Percentiles rank a stretch among this genome's conserved stretches.
Evolutionary conservation across 2,888 invertebrate species (phyloP).

Genomic region (Geotrupes spiniger): DNA sequence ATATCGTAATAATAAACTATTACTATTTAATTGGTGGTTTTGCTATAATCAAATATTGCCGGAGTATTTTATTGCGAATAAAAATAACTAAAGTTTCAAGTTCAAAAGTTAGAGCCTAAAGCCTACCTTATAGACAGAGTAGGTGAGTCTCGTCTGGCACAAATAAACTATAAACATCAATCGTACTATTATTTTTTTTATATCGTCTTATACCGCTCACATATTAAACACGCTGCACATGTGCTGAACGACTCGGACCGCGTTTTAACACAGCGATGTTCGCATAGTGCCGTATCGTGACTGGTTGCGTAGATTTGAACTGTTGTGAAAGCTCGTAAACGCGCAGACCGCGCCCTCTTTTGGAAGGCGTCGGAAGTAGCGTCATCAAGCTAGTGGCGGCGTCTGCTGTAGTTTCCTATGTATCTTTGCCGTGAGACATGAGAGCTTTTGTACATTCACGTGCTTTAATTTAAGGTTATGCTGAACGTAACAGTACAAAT

Average conservation of each 20-base stretch:
- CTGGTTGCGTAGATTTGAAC: conserved; percentile 15
- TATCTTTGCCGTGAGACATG: conserved; percentile 3
- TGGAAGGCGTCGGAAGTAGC: conserved; percentile 12
- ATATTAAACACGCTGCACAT: conserved; percentile 13
- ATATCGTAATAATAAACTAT: too few relatives aligned
- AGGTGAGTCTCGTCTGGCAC: too few relatives aligned
- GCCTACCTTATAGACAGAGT: too few relatives aligned
- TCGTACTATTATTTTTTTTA: too few relatives aligned
- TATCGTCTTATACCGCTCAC: conserved; percentile 6
- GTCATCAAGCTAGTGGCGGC: conserved; percentile 6
- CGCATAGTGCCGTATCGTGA: conserved; percentile 18
- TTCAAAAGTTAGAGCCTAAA: too few relatives aligned
- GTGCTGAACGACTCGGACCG: conserved; percentile 19
- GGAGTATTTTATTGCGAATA: too few relatives aligned
- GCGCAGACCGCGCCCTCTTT: conserved; percentile 16
- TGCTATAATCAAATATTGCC: too few relatives aligned
- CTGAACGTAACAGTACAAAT: too few relatives aligned
- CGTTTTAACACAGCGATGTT: conserved; percentile 19
- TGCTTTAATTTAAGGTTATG: conserved; percentile 10
- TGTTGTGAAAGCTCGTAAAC: conserved; percentile 14
- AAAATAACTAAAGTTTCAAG: too few relatives aligned
- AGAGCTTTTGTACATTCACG: conserved; percentile 15
- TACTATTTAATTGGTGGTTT: too few relatives aligned
- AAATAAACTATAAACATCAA: too few relatives aligned
- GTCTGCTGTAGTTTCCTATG: conserved; percentile 11